These are phyloP conservation scores for Aeoliscus strigatus DNA, from an alignment of 2,797 vertebrate genomes.

Conservation along the genomic window DNA sequence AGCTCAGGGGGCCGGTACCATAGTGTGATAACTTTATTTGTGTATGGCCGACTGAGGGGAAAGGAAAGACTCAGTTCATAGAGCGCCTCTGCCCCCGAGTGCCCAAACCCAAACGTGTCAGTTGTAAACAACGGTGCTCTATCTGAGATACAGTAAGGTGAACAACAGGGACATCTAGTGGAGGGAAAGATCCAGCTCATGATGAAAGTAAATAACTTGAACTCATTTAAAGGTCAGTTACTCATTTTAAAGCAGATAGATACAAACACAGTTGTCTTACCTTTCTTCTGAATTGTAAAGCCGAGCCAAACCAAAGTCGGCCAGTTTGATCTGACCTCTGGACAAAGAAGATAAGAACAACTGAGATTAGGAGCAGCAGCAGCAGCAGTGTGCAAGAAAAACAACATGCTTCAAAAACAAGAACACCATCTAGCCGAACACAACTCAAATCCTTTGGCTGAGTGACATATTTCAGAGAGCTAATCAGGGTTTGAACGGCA, in stretches of 20 bases:
- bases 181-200: neutral
- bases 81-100: neutral
- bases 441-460: too few species aligned
- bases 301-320: slow-evolving; percentile 95
- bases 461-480: neutral
- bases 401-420: neutral
- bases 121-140: neutral
- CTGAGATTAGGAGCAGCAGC: slow-evolving; percentile 4
- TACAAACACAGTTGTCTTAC: slow-evolving; percentile 62
- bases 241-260: neutral
- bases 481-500: neutral
- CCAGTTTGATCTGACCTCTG: slow-evolving; percentile 97
- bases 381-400: neutral
- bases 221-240: too few species aligned
- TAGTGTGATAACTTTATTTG: slow-evolving; percentile 99
- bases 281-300: slow-evolving; percentile 99
- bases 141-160: neutral
- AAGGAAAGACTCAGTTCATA: slow-evolving; percentile 6
- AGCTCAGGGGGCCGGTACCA: slow-evolving; percentile 97
- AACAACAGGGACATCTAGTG: slow-evolving; percentile 51
- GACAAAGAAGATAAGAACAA: slow-evolving; percentile 12
- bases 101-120: slow-evolving; percentile 16
- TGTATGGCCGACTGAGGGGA: slow-evolving; percentile 89
- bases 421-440: neutral
- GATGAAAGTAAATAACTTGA: neutral